Base-by-base conservation (phyloP, 2,797 vertebrate genomes). In the Oceanodroma leucorhoa region DNA sequence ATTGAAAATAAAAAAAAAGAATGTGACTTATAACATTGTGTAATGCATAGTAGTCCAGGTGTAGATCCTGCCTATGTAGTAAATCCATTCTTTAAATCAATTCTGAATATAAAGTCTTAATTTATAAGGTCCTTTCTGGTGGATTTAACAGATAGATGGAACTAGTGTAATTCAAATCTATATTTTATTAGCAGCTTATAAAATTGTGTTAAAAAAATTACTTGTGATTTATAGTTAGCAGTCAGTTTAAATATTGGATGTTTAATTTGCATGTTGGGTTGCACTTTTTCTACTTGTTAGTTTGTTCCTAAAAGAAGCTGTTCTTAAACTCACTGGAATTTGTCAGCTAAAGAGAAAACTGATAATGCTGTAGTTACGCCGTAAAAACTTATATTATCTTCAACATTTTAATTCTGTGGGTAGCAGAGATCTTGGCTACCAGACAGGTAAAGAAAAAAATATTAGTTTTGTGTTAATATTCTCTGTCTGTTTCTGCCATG, bases 361-460 rank as follows among this genome's bases (percentile, higher is more conserved):
- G n/a, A 30, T 57, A 27, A 40, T 58, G 72, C 23, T 77, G 9
- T 83, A 88, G 46, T 20, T 66, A 17, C n/a, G 60, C 8, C 2
- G 2, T 73, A 36, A 73, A 87, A 90, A 36, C 26, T 87, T 82
- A 14, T 0, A 22, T 43, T 70, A 50, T 51, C 43, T 58, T 83
- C 45, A 78, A 11, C 12, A 18, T 66, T 66, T 55, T 70, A 83
- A 70, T 93, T 88, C 41, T 83, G 41, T 38, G 40, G 66, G 77
- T 78, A 65, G 61, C 45, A 67, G 54, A 89, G 70, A 81, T 71
- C 48, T 83, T 90, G 22, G 69, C 86, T 94, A 75, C 26, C 41
- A 78, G 38, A 58, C 38, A 32, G 57, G 45, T 90, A 86, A 90
- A 92, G 60, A 71, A 93, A 95, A 67, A 93, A 95, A 70, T 83